phyloP scores from a whole-genome alignment of 2,113 vertebrate species.

The Ivindomyrus marchei region DNA sequence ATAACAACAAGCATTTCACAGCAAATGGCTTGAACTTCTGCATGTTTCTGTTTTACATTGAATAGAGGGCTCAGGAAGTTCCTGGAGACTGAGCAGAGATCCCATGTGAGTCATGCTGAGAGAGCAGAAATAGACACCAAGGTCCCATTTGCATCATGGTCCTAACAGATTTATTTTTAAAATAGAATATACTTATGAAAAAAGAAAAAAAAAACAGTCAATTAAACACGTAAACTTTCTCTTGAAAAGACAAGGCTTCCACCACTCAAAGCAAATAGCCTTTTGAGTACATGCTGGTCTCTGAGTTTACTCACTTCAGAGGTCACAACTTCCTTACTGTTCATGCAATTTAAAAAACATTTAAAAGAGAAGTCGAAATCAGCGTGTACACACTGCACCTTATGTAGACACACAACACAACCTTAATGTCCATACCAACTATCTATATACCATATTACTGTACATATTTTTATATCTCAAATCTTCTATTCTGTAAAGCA shows the following conservation, averaged over 20 bases:
- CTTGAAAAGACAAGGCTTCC: neutral
- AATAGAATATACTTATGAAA: neutral
- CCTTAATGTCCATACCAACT: neutral
- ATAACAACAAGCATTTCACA: neutral
- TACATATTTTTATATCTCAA: neutral
- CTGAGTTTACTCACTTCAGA: neutral
- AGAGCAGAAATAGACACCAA: neutral
- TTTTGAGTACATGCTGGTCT: neutral
- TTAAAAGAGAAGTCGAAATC: neutral
- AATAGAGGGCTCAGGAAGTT: neutral
- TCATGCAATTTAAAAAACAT: neutral
- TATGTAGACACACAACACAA: neutral
- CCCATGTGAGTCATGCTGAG: neutral
- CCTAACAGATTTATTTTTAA: neutral
- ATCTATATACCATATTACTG: neutral
- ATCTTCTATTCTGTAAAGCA: neutral
- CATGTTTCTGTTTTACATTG: neutral
- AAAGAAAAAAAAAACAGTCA: neutral
- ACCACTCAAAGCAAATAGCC: neutral
- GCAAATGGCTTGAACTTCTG: neutral
- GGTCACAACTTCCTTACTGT: neutral
- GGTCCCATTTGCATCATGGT: neutral
- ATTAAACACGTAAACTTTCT: neutral
- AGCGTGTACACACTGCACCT: neutral
- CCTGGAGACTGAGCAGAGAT: neutral